phyloP scores from a whole-genome alignment of 30 jellyfish, hydroid and myxozoan genomes.

The Turritopsis dohrnii region DNA sequence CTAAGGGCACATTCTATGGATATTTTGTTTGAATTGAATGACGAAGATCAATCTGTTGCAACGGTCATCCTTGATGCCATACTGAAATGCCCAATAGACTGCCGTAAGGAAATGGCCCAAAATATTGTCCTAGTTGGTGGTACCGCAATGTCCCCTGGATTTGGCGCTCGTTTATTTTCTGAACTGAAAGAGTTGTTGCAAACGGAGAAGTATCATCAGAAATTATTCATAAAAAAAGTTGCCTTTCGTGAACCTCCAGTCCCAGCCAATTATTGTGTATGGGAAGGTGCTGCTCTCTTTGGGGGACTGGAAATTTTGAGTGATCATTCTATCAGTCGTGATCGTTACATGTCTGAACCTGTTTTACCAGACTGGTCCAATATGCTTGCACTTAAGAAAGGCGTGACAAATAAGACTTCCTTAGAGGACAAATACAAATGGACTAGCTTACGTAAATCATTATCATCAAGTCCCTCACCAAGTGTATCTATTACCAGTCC shows the following conservation, averaged over 20 bases:
- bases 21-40: conserved; percentile 67
- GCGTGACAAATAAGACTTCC: conserved; percentile 24
- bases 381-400: conserved; percentile 29
- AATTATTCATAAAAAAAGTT: conserved; percentile 50
- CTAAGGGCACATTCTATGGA: conserved; percentile 62
- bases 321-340: conserved; percentile 76
- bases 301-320: conserved; percentile 78
- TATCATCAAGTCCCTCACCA: conserved; percentile 26
- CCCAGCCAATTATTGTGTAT: conserved; percentile 68
- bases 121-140: conserved; percentile 89
- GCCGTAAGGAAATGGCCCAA: conserved; percentile 72
- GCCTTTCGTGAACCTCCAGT: conserved; percentile 68
- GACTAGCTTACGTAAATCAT: conserved; percentile 57
- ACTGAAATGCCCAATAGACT: conserved; percentile 85
- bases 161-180: conserved; percentile 59
- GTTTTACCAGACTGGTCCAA: conserved; percentile 93
- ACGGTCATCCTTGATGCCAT: conserved; percentile 64
- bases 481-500: conserved; percentile 5
- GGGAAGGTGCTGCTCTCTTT: conserved; percentile 96
- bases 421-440: conserved; percentile 54
- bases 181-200: conserved; percentile 53
- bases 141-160: conserved; percentile 83
- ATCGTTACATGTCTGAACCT: conserved; percentile 53
- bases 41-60: conserved; percentile 76
- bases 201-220: conserved; percentile 42